Conservation (phyloP, 2,888 invertebrate species). For the Dynastes hyllus region DNA sequence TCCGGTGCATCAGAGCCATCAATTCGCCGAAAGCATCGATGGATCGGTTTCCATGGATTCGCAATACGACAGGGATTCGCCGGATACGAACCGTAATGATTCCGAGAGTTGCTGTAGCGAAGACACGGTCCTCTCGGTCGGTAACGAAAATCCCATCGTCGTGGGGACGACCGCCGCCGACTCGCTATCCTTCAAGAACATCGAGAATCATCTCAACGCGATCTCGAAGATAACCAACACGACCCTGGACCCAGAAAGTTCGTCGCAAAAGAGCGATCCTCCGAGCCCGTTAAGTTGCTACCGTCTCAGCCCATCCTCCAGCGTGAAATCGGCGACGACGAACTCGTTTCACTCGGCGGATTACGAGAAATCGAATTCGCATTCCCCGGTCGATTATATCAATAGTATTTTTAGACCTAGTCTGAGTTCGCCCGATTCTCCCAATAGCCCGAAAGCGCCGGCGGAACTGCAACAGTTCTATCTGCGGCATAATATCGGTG, state of each 20-base stretch:
- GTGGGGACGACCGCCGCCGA: slow-evolving; percentile 59
- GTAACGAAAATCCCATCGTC: slow-evolving; percentile 78
- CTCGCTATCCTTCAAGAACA: slow-evolving; percentile 77
- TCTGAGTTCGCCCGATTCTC: slow-evolving; percentile 61
- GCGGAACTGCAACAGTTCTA: slow-evolving; percentile 62
- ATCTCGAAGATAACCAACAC: slow-evolving; percentile 78
- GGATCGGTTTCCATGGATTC: slow-evolving; percentile 69
- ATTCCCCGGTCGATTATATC: slow-evolving; percentile 60
- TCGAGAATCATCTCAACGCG: slow-evolving; percentile 80
- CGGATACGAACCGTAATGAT: slow-evolving; percentile 63
- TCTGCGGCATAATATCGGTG: slow-evolving; percentile 61
- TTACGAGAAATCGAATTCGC: slow-evolving; percentile 62
- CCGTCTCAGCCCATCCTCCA: slow-evolving; percentile 66
- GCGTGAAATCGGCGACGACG: slow-evolving; percentile 64
- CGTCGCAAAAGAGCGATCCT: slow-evolving; percentile 58
- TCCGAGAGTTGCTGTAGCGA: slow-evolving; percentile 81
- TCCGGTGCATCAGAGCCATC: slow-evolving; percentile 63
- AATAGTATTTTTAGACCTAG: slow-evolving; percentile 60
- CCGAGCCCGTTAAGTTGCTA: slow-evolving; percentile 62
- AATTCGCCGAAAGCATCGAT: slow-evolving; percentile 65
- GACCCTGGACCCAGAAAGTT: slow-evolving; percentile 65
- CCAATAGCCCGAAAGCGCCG: slow-evolving; percentile 57
- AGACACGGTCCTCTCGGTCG: slow-evolving; percentile 87
- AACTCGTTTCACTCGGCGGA: slow-evolving; percentile 59
- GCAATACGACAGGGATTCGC: slow-evolving; percentile 66